These are phyloP conservation scores for Drosophila arawakana DNA, from an alignment of 1,140 invertebrate genomes.

Conservation along the genomic window DNA sequence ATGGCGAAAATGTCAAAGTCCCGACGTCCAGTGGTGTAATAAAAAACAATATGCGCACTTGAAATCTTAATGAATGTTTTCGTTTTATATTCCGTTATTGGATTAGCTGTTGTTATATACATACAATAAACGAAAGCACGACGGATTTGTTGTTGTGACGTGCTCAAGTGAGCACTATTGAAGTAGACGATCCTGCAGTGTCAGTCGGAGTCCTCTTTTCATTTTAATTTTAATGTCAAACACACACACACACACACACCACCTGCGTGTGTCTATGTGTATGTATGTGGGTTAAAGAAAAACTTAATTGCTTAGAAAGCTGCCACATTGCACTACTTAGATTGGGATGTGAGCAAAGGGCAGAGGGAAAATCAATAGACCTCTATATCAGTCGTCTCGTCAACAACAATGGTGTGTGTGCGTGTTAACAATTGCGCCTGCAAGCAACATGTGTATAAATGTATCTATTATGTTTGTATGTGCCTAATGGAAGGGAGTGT, in stretches of 20 bases:
- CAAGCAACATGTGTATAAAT: conserved; percentile 1
- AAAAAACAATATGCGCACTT: conserved; percentile 14
- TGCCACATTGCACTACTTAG: conserved; percentile 8
- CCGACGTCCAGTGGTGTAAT: background rate
- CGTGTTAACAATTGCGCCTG: background rate
- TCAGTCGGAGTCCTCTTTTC: conserved; percentile 49
- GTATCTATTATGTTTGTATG: conserved; percentile 10
- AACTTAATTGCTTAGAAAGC: conserved; percentile 62
- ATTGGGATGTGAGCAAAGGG: conserved; percentile 28
- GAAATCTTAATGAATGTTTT: background rate
- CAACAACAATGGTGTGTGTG: background rate
- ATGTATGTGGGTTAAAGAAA: conserved; percentile 63
- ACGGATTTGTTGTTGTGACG: conserved; percentile 13
- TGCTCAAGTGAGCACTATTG: background rate
- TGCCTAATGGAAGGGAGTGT: conserved; percentile 10
- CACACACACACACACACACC: background rate
- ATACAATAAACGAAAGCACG: conserved; percentile 21
- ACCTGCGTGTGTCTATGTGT: background rate
- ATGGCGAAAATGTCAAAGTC: conserved; percentile 39
- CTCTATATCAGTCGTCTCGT: conserved; percentile 12
- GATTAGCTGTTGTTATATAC: conserved; percentile 3
- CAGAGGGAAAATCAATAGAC: conserved; percentile 70
- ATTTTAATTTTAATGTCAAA: conserved; percentile 16
- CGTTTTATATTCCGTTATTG: conserved; percentile 17
- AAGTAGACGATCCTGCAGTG: conserved; percentile 68